These are phyloP conservation scores for Dunckerocampus dactyliophorus DNA, from an alignment of 2,113 vertebrate species.

Conservation along the genomic window DNA sequence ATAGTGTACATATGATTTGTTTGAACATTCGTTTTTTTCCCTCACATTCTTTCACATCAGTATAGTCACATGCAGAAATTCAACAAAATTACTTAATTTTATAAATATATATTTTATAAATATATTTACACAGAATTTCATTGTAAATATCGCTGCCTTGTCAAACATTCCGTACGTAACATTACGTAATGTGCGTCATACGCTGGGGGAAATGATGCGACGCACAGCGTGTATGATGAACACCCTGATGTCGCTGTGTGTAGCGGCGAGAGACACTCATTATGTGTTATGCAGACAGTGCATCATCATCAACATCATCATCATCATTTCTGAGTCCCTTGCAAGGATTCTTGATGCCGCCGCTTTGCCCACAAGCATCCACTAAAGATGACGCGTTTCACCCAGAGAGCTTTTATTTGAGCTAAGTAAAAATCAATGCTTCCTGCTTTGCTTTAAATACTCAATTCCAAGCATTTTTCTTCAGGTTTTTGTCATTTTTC, in stretches of 20 bases:
- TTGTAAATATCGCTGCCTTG: not conserved
- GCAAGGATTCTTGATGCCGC: not conserved
- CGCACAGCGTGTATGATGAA: too few species aligned
- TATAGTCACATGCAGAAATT: too few species aligned
- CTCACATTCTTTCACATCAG: too few species aligned
- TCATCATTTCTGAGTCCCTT: not conserved
- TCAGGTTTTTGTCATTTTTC: not conserved
- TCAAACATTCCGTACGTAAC: not conserved
- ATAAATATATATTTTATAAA: too few species aligned
- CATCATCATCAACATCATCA: too few species aligned
- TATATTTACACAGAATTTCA: too few species aligned
- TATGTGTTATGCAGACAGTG: slow-evolving; percentile 3
- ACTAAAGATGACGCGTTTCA: not conserved
- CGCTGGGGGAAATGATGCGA: too few species aligned
- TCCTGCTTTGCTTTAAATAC: not conserved
- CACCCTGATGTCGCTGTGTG: too few species aligned
- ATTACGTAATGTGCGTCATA: too few species aligned
- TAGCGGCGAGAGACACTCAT: slow-evolving; percentile 25
- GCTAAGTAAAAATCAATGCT: not conserved
- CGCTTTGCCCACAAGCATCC: slow-evolving; percentile 6
- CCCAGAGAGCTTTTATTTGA: not conserved
- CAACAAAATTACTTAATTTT: too few species aligned
- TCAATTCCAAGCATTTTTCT: not conserved
- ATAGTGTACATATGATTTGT: too few species aligned
- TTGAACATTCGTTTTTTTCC: too few species aligned